Evolutionary conservation across 2,888 invertebrate genomes (phyloP).

Genomic region (Willowsia nigromaculata): DNA sequence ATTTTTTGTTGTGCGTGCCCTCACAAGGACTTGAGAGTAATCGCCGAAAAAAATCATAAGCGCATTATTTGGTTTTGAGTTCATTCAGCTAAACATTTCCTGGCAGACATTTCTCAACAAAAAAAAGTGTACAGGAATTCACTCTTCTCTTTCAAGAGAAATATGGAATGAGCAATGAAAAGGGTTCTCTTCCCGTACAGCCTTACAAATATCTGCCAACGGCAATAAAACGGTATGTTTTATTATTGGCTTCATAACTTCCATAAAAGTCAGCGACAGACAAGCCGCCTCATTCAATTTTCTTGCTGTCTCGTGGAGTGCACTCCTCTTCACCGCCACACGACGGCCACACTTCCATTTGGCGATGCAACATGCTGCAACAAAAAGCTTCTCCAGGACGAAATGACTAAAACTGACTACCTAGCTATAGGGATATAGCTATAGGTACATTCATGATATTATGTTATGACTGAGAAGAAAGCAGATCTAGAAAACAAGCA

Average conservation of each 20-base stretch:
- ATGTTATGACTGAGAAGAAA: not conserved
- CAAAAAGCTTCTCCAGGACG: not conserved
- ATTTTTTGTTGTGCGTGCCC: not conserved
- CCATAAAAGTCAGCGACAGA: conserved; percentile 66
- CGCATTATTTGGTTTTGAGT: not conserved
- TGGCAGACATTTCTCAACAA: not conserved
- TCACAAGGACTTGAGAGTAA: not conserved
- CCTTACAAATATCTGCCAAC: conserved; percentile 38
- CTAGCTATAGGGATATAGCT: no score
- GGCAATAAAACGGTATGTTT: conserved; percentile 56
- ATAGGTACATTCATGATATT: not conserved
- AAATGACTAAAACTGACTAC: conserved; percentile 30
- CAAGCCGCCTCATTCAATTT: conserved; percentile 55
- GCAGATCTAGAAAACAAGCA: conserved; percentile 40
- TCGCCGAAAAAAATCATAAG: not conserved
- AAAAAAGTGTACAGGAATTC: not conserved
- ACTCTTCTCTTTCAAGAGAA: not conserved
- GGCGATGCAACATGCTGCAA: conserved; percentile 54
- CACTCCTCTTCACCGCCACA: conserved; percentile 13
- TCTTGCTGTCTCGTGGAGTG: conserved; percentile 47
- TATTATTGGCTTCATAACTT: conserved; percentile 69
- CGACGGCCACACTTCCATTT: not conserved
- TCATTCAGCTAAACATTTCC: not conserved
- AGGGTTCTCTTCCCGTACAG: not conserved
- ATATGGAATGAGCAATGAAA: not conserved